These are phyloP conservation scores for Clavelina lepadiformis DNA, from an alignment of 23 tunicate genomes.

Conservation along the genomic window DNA sequence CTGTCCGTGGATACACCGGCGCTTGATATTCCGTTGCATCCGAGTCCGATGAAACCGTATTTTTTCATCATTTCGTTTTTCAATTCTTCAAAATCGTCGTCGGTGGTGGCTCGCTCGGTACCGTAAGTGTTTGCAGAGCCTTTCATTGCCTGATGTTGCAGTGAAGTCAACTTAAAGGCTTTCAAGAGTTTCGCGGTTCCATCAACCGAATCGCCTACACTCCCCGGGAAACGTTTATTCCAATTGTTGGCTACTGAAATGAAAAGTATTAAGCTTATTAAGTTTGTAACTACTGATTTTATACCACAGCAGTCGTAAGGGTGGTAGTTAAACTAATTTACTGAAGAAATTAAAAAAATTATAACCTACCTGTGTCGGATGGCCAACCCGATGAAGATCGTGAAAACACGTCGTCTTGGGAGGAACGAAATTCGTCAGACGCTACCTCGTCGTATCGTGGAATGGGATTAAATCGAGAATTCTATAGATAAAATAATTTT, in stretches of 20 bases:
- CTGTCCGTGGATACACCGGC: slow-evolving; percentile 9
- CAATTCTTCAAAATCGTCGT: slow-evolving; percentile 43
- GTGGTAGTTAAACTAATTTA: no score
- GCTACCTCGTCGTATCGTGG: slow-evolving; percentile 23
- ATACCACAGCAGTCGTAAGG: no score
- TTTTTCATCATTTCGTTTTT: slow-evolving; percentile 82
- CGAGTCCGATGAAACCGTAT: slow-evolving; percentile 59
- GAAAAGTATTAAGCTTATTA: no score
- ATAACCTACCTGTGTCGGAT: slow-evolving; percentile 6
- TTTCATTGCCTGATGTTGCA: slow-evolving; percentile 20
- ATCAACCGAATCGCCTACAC: slow-evolving; percentile 21
- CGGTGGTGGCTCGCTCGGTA: background rate
- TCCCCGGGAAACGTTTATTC: slow-evolving; percentile 9
- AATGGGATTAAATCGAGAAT: no score
- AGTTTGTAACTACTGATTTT: no score
- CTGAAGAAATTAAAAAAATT: no score
- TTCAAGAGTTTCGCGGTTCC: slow-evolving; percentile 20
- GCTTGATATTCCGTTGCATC: slow-evolving; percentile 9
- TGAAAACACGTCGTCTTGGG: slow-evolving; percentile 56
- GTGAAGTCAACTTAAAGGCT: slow-evolving; percentile 27
- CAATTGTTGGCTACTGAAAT: slow-evolving; percentile 15
- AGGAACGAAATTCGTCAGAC: slow-evolving; percentile 19
- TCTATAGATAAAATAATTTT: no score
- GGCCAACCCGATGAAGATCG: slow-evolving; percentile 31
- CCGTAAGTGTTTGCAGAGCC: slow-evolving; percentile 5